Percentiles rank a stretch among this genome's conserved stretches.
These are phyloP conservation scores for Lochmaea crataegi DNA, from an alignment of 2,888 invertebrate genomes.

Conservation along the genomic window DNA sequence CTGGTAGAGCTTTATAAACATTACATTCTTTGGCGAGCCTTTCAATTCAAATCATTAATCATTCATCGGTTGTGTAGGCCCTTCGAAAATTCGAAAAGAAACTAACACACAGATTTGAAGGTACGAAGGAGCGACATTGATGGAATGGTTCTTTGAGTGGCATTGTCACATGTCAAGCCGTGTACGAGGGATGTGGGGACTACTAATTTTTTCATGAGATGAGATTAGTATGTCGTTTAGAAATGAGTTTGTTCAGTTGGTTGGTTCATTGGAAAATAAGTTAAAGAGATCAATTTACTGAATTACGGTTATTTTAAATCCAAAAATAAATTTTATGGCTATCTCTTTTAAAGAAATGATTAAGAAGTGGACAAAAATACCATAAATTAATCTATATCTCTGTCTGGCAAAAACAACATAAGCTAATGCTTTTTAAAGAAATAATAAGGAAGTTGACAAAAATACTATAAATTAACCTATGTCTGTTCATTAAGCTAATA, in stretches of 20 bases:
- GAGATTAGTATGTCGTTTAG: constrained; percentile 22
- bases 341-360: no score
- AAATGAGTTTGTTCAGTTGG: constrained; percentile 14
- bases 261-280: background rate
- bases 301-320: no score
- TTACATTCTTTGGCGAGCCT: constrained; percentile 28
- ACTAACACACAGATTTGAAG: constrained; percentile 30
- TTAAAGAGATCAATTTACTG: no score
- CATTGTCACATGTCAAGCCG: constrained; percentile 38
- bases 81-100: constrained; percentile 18
- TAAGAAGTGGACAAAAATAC: no score
- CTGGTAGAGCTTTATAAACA: constrained; percentile 22
- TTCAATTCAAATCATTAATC: constrained; percentile 30
- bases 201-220: constrained; percentile 27
- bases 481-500: no score
- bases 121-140: constrained; percentile 34
- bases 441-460: no score
- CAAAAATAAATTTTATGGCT: no score
- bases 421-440: no score
- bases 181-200: constrained; percentile 21
- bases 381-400: no score
- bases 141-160: constrained; percentile 33
- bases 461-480: no score
- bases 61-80: constrained; percentile 28
- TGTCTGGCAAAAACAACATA: no score